These are phyloP conservation scores for Synergus gifuensis DNA, from an alignment of 2,888 invertebrate genomes.

Conservation along the genomic window DNA sequence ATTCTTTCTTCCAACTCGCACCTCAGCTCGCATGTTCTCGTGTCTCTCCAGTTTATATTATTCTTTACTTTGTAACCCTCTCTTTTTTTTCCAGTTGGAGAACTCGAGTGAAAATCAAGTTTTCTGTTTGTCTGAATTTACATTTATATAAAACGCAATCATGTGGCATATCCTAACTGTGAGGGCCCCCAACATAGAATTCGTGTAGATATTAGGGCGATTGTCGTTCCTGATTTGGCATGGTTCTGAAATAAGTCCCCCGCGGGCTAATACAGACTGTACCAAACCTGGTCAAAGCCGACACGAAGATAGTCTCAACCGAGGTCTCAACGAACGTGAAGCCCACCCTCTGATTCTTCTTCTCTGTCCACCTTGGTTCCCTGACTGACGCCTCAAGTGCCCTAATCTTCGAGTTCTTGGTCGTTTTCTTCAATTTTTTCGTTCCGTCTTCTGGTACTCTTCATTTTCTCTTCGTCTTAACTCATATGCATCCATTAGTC, in stretches of 20 bases:
- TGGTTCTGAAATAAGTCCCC: conserved; percentile 72
- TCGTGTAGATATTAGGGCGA: conserved; percentile 68
- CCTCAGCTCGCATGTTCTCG: too few relatives aligned
- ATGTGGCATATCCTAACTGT: neutral
- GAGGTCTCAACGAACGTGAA: neutral
- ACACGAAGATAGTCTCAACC: conserved; percentile 49
- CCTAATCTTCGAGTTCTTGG: conserved; percentile 63
- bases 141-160: neutral
- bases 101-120: too few relatives aligned
- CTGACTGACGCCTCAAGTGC: conserved; percentile 61
- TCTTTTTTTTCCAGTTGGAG: too few relatives aligned
- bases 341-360: conserved; percentile 35
- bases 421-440: conserved; percentile 44
- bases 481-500: conserved; percentile 1
- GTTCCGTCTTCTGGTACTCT: conserved; percentile 31
- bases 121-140: neutral
- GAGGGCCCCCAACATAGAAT: neutral
- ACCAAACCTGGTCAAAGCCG: conserved; percentile 65
- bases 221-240: conserved; percentile 73
- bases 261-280: conserved; percentile 69
- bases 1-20: too few relatives aligned
- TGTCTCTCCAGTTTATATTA: too few relatives aligned
- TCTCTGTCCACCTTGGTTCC: conserved; percentile 43
- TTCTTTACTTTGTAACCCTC: too few relatives aligned
- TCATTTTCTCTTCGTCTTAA: neutral